phyloP scores from a whole-genome alignment of 2,888 invertebrate species.

The Himalopsyche kuldschensis region DNA sequence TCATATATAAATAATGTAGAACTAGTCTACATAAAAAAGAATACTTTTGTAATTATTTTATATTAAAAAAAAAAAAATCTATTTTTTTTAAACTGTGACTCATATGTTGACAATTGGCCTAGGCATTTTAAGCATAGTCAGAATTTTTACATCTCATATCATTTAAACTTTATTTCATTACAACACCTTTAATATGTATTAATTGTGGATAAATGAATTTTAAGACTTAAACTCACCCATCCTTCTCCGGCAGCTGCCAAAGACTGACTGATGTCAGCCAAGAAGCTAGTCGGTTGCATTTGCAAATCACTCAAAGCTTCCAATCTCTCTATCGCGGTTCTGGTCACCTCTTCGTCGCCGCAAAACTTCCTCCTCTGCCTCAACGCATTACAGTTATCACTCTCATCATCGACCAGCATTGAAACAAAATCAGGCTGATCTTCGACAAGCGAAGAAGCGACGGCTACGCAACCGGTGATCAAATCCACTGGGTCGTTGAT shows the following conservation, averaged over 20 bases:
- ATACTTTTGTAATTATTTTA: too few relatives aligned
- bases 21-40: too few relatives aligned
- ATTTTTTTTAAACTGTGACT: too few relatives aligned
- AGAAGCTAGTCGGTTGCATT: conserved; percentile 54
- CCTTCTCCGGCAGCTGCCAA: conserved; percentile 49
- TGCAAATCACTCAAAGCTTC: conserved; percentile 56
- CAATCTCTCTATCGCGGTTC: conserved; percentile 58
- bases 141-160: too few relatives aligned
- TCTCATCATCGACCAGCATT: conserved; percentile 51
- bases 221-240: conserved; percentile 47
- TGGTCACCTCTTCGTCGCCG: background rate
- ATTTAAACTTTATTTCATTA: too few relatives aligned
- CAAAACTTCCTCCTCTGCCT: conserved; percentile 5
- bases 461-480: background rate
- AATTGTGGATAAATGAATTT: too few relatives aligned
- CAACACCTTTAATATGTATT: too few relatives aligned
- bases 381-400: background rate
- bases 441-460: background rate
- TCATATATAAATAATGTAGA: too few relatives aligned
- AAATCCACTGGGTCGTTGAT: background rate
- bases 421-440: conserved; percentile 54
- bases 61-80: too few relatives aligned
- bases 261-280: conserved; percentile 58
- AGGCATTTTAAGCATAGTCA: too few relatives aligned
- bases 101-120: too few relatives aligned